phyloP scores from a whole-genome alignment of 2,113 vertebrate genomes.

The Damaliscus lunatus region DNA sequence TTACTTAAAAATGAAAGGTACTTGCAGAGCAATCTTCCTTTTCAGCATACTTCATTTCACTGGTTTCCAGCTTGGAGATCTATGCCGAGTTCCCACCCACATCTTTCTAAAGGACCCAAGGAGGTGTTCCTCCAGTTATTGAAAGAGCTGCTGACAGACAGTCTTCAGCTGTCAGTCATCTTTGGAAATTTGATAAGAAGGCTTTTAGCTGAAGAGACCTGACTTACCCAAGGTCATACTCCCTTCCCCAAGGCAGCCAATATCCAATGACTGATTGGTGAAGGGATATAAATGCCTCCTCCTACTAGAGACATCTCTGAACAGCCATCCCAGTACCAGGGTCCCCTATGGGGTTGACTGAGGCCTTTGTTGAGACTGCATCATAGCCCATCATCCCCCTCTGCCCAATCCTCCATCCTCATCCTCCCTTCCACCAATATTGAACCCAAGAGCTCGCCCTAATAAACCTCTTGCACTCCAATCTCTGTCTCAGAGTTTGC shows the following conservation, averaged over 20 bases:
- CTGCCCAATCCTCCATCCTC: background rate
- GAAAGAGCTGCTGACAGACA: background rate
- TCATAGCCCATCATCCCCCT: background rate
- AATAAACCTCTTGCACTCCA: background rate
- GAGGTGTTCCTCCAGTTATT: background rate
- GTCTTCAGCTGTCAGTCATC: background rate
- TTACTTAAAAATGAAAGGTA: slow-evolving; percentile 12
- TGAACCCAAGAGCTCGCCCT: background rate
- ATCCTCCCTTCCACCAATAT: background rate
- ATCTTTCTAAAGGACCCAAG: background rate
- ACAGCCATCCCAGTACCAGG: background rate
- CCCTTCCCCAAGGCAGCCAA: background rate
- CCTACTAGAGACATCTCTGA: background rate
- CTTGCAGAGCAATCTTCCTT: background rate
- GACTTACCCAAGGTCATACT: background rate
- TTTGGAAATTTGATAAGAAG: background rate
- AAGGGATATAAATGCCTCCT: background rate
- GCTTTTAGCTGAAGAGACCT: background rate
- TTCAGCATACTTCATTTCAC: background rate
- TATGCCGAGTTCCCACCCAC: background rate
- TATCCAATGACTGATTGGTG: background rate
- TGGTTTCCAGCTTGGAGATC: background rate
- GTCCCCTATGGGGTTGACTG: background rate
- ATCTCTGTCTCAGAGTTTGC: background rate
- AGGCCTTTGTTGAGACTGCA: background rate